Evolutionary conservation across 2,888 invertebrate genomes (phyloP).

Genomic region (Tortricodes alternella): DNA sequence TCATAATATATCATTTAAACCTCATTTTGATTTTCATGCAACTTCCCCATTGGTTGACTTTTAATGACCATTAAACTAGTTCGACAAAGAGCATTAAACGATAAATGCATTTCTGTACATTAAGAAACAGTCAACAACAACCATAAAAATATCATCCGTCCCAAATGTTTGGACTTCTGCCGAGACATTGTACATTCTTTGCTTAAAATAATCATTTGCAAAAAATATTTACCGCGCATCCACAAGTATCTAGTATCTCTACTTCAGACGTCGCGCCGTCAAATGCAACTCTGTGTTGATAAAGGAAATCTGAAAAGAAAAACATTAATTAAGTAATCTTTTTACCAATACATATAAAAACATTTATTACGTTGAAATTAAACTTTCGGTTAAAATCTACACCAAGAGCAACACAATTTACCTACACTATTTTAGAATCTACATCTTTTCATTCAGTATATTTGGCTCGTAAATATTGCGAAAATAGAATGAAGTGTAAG

Average conservation of each 20-base stretch:
- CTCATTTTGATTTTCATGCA: no score
- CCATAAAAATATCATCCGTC: not conserved
- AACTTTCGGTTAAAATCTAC: constrained; percentile 3
- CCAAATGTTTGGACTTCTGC: constrained; percentile 21
- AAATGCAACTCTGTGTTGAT: constrained; percentile 89
- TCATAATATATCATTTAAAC: no score
- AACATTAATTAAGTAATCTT: not conserved
- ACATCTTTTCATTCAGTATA: constrained; percentile 1
- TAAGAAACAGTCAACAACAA: no score
- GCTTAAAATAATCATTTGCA: constrained; percentile 28
- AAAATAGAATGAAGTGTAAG: constrained; percentile 1
- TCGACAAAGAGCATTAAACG: no score
- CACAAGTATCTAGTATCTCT: constrained; percentile 90
- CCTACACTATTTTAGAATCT: constrained; percentile 4
- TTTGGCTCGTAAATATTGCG: constrained; percentile 5
- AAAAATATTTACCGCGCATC: constrained; percentile 87
- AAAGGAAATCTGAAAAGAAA: constrained; percentile 86
- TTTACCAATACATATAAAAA: not conserved
- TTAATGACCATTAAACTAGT: not conserved
- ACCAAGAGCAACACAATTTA: constrained; percentile 3
- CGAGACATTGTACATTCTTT: constrained; percentile 26
- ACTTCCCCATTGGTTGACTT: no score
- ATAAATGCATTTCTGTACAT: no score
- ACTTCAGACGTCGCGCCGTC: constrained; percentile 90
- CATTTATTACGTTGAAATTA: not conserved